Evolutionary conservation across 2,888 invertebrate genomes (phyloP).

Genomic region (Aplocera efformata): DNA sequence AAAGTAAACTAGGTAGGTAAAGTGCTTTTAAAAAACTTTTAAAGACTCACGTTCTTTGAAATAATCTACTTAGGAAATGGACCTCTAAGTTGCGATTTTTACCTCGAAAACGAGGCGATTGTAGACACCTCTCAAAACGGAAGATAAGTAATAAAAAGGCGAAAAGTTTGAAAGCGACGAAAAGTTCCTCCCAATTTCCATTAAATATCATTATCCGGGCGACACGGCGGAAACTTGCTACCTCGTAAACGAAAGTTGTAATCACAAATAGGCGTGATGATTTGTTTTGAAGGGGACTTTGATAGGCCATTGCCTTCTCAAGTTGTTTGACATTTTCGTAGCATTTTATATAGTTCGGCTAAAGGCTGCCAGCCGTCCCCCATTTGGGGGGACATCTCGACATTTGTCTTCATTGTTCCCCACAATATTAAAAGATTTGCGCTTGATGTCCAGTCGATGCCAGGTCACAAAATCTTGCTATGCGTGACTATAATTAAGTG

Average conservation of each 20-base stretch:
- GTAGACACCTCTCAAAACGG: conserved; percentile 20
- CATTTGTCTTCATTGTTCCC: too few species aligned
- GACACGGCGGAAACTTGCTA: conserved; percentile 17
- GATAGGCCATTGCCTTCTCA: conserved; percentile 15
- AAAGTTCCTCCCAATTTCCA: conserved; percentile 35
- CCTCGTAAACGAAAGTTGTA: conserved; percentile 28
- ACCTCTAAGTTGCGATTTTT: conserved; percentile 4
- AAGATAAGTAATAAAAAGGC: conserved; percentile 25
- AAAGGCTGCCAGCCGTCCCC: too few species aligned
- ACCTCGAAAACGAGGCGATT: conserved; percentile 16
- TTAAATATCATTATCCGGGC: conserved; percentile 41
- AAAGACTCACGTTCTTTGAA: not conserved
- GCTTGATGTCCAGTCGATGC: too few species aligned
- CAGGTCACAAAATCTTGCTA: too few species aligned
- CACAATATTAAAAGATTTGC: too few species aligned
- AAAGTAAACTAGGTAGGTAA: not conserved
- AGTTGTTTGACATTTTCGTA: conserved; percentile 7
- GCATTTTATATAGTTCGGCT: not conserved
- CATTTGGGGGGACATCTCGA: not conserved
- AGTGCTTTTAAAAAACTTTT: not conserved
- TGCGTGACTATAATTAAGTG: too few species aligned
- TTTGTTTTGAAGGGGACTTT: conserved; percentile 26
- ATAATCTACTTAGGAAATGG: conserved; percentile 4
- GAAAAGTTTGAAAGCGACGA: conserved; percentile 29
- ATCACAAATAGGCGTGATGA: conserved; percentile 31